A percentile compares a stretch with the other conserved stretches of the same genome.
phyloP scores from a whole-genome alignment of 2,113 vertebrate genomes.

The Capreolus pygargus region DNA sequence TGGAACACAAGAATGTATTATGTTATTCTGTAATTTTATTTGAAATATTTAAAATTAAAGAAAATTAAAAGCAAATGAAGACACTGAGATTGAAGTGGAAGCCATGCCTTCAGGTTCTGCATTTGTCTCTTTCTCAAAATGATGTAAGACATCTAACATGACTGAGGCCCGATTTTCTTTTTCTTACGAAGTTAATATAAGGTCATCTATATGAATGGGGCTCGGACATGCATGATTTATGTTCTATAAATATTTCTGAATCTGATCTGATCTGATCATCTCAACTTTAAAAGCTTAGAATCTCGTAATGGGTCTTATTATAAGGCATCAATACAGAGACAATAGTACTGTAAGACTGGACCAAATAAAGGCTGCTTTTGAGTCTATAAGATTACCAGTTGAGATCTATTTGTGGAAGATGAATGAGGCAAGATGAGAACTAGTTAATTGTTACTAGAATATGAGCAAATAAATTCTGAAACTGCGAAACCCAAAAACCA shows the following conservation, averaged over 20 bases:
- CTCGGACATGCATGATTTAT: background rate
- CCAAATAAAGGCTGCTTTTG: background rate
- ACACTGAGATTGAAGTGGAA: background rate
- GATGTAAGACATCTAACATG: background rate
- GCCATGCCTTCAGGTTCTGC: background rate
- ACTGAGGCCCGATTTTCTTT: background rate
- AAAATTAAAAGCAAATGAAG: background rate
- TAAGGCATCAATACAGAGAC: background rate
- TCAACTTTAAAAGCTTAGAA: background rate
- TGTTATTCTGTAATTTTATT: background rate
- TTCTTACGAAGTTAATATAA: background rate
- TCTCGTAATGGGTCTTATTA: background rate
- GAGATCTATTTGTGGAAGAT: background rate
- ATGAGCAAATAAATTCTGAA: background rate
- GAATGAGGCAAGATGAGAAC: background rate
- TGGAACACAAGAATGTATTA: background rate
- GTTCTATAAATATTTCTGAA: background rate
- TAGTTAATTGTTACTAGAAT: background rate
- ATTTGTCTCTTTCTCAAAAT: background rate
- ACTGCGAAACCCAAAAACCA: background rate
- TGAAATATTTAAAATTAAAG: background rate
- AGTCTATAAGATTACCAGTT: background rate
- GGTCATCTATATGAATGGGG: background rate
- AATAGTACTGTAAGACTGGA: background rate
- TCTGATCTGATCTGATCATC: background rate